Conservation (phyloP, 2,888 invertebrate genomes). For the Geotrupes spiniger region DNA sequence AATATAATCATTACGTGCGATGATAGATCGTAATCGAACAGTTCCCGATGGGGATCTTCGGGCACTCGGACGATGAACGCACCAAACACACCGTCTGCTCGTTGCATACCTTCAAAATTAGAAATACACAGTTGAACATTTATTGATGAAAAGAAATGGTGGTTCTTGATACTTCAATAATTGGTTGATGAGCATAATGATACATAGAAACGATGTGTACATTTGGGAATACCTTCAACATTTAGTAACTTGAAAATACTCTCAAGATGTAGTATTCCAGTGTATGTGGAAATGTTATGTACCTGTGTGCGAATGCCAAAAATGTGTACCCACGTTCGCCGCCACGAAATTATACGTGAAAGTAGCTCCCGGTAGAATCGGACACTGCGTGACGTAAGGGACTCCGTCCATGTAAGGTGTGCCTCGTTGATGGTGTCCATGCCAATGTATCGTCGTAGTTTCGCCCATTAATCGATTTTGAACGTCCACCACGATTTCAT, state of each 20-base stretch:
- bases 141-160: too few species aligned
- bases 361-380: slow-evolving; percentile 70
- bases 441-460: slow-evolving; percentile 88
- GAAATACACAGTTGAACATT: too few species aligned
- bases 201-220: too few species aligned
- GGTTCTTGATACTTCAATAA: too few species aligned
- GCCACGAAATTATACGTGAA: slow-evolving; percentile 77
- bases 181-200: too few species aligned
- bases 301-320: slow-evolving; percentile 77
- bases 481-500: slow-evolving; percentile 78
- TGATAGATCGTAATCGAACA: slow-evolving; percentile 77
- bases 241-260: too few species aligned
- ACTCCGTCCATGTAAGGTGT: slow-evolving; percentile 89
- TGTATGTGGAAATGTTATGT: slow-evolving; percentile 14
- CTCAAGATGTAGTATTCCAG: too few species aligned
- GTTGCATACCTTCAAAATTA: slow-evolving; percentile 67
- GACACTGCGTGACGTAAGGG: slow-evolving; percentile 82
- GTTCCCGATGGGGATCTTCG: slow-evolving; percentile 61
- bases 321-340: slow-evolving; percentile 75
- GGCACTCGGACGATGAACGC: slow-evolving; percentile 72
- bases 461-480: slow-evolving; percentile 76
- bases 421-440: slow-evolving; percentile 77
- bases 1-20: slow-evolving; percentile 73
- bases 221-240: too few species aligned
- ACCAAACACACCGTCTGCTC: slow-evolving; percentile 83